Base-by-base conservation (phyloP, 2,113 vertebrate genomes). In the Alethe castanea region DNA sequence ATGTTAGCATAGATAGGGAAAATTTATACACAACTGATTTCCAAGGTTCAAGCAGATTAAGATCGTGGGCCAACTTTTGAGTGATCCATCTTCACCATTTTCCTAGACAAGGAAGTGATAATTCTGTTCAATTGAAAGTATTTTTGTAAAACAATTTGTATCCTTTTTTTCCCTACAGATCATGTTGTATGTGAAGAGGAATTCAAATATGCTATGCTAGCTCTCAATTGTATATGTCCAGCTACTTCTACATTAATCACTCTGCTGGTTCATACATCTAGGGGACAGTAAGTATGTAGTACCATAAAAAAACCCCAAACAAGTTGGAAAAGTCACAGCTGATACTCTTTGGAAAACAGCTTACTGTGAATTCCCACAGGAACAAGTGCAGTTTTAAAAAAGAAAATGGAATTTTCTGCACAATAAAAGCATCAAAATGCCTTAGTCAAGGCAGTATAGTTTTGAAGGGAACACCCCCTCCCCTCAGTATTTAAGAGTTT, bases 181-280 rank as follows among this genome's bases (percentile, higher is more conserved):
- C 99, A 99, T n/a, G 99, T 99, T 85, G 99, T 99, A 72, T 99
- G 99, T 97, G 99, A 99, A 97, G 99, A 99, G 91, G 99, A 99
- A 96, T 99, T 99, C 97, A 99, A 99, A 89, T 99, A 99, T 28
- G 99, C 99, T 91, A 99, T 99, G 99, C 96, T 99, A 97, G 99
- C 99, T 95, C 98, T 99, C 90, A 99, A 99, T 94, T 99, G 99
- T 72, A 98, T 99, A 94, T 99, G 99, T 86, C 99, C 99, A 50
- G 99, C 99, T 67, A 99, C 99, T 47, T 99, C 99, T 87, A 99
- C 99, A 16, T 97, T 99, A 94, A 98, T 99, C 94, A 99, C 99
- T 19, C 98, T 99, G 42, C 98, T 99, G 47, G 99, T 99, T 66
- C 99, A 99, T 95, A 99, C 99, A 40, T 99, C 99, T 85, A 98